A percentile compares a stretch with the other conserved stretches of the same genome.
Conservation (phyloP, 2,113 vertebrate genomes). For the Takifugu flavidus region DNA sequence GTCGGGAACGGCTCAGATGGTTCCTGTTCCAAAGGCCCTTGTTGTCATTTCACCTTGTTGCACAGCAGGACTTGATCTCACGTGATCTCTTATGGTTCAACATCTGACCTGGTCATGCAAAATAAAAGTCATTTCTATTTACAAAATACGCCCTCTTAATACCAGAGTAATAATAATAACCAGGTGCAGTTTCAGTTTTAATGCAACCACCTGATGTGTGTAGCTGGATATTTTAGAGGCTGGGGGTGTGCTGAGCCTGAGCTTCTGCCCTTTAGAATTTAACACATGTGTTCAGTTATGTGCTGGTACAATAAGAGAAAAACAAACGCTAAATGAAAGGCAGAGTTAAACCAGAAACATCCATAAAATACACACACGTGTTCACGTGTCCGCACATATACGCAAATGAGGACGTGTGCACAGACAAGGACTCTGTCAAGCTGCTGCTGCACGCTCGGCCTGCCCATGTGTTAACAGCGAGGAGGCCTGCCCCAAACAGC, state of each 20-base stretch:
- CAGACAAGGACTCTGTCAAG: not conserved
- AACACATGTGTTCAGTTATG: conserved; percentile 60
- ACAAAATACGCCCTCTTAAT: too few relatives aligned
- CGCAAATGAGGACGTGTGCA: not conserved
- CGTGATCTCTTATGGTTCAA: too few relatives aligned
- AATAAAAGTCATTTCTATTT: not conserved
- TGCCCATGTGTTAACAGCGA: conserved; percentile 29
- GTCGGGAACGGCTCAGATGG: too few relatives aligned
- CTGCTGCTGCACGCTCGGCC: not conserved
- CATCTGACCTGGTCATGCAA: not conserved
- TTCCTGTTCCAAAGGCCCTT: too few relatives aligned
- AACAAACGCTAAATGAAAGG: conserved; percentile 52
- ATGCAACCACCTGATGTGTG: too few relatives aligned
- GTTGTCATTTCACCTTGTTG: too few relatives aligned
- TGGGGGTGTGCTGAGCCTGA: not conserved
- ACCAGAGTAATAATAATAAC: too few relatives aligned
- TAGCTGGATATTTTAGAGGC: too few relatives aligned
- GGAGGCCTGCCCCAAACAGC: conserved; percentile 53
- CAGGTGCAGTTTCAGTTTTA: too few relatives aligned
- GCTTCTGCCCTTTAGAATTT: not conserved
- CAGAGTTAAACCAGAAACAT: conserved; percentile 45
- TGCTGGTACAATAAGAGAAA: conserved; percentile 40
- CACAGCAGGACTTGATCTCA: too few relatives aligned
- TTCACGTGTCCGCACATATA: not conserved
- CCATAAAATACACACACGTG: conserved; percentile 47